Evolutionary conservation across 2,113 vertebrate genomes (phyloP).

Genomic region (Brachypteracias leptosomus): DNA sequence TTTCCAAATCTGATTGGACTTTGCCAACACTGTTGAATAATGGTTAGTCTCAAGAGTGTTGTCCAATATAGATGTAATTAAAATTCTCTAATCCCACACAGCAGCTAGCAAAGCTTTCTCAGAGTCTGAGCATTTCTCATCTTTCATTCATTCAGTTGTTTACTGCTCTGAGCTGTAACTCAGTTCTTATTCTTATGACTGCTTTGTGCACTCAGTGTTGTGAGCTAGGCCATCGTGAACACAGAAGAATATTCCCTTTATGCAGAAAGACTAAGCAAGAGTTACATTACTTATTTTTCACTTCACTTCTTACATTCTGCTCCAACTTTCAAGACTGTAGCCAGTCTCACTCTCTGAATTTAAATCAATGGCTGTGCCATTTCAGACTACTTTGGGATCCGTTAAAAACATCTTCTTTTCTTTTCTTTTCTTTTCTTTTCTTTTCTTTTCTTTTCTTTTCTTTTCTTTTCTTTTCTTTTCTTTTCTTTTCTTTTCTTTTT

Average conservation of each 20-base stretch:
- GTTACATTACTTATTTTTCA: not conserved
- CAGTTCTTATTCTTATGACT: not conserved
- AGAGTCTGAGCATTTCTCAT: not conserved
- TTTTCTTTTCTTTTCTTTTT: not conserved
- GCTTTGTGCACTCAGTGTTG: not conserved
- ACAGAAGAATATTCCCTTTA: not conserved
- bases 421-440: not conserved
- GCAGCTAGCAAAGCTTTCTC: not conserved
- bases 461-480: not conserved
- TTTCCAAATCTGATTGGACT: not conserved
- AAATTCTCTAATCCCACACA: conserved; percentile 5
- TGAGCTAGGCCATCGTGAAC: not conserved
- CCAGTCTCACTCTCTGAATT: not conserved
- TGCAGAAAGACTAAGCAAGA: not conserved
- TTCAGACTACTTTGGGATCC: not conserved
- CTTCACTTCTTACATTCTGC: not conserved
- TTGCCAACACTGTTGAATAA: not conserved
- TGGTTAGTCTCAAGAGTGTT: not conserved
- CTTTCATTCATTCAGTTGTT: not conserved
- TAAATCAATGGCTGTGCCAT: not conserved
- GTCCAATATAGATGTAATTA: not conserved
- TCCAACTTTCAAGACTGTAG: not conserved
- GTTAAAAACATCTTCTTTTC: not conserved
- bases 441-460: not conserved
- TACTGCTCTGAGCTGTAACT: not conserved